Conservation (phyloP, 2,888 invertebrate species). For the Halictus quadricinctus region DNA sequence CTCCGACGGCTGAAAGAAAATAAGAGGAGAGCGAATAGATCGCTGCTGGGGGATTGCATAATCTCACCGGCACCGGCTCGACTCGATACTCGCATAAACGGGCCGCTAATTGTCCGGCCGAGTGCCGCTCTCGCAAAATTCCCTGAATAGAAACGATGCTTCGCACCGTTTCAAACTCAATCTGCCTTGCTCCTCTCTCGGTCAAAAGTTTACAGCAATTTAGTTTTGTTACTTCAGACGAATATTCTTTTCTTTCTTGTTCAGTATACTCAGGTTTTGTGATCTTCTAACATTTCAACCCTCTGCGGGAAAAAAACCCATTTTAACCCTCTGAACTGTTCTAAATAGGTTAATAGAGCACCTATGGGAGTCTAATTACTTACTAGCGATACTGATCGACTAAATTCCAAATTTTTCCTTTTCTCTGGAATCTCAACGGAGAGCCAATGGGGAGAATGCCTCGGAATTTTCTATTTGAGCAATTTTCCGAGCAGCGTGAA, state of each 20-base stretch:
- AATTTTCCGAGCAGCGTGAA: background rate
- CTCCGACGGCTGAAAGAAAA: constrained; percentile 26
- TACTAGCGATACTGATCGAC: background rate
- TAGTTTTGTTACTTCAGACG: no score
- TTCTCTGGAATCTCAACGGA: background rate
- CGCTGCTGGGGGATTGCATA: constrained; percentile 33
- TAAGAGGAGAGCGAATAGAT: constrained; percentile 20
- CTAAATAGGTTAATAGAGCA: no score
- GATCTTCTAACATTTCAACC: no score
- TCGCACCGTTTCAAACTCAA: background rate
- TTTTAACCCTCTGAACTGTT: no score
- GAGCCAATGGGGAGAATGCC: background rate
- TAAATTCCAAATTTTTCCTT: background rate
- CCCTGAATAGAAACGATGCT: background rate
- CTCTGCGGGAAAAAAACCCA: no score
- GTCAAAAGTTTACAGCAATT: background rate
- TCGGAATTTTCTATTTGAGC: background rate
- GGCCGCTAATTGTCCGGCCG: background rate
- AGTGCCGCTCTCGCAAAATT: background rate
- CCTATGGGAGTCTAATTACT: no score
- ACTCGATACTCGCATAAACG: background rate
- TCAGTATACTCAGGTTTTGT: no score
- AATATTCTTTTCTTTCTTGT: no score
- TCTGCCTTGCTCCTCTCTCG: background rate
- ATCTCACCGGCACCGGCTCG: background rate